Evolutionary conservation across 2,888 invertebrate genomes (phyloP), one percentile per base, ranked within the genome.

Genomic region (Sepioteuthis lessoniana): DNA sequence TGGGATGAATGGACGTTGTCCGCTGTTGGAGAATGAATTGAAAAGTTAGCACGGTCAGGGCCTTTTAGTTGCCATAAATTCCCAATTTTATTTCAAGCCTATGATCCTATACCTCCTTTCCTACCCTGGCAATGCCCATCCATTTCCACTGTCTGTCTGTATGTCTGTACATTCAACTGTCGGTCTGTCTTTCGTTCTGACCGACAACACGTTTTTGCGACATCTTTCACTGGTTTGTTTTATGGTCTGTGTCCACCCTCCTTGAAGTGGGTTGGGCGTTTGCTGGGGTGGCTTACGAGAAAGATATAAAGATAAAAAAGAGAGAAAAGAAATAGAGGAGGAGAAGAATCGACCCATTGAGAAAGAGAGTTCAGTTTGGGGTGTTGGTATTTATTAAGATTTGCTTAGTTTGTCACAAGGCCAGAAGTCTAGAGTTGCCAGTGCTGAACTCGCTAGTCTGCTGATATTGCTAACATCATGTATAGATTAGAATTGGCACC

Each of bases 11-110:
- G 76, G 76, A 16, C 76, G 76, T 76, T 35, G 76, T 76, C 76
- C n/a, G 76, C 76, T 16, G 76, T n/a, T 76, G 76, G n/a, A 76
- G 35, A 76, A 76, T n/a, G 76, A 76, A 35, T 76, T 76, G 76
- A 76, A n/a, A 76, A 76, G n/a, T 76, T 76, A 76, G 76, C 76
- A 76, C 76, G 76, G 76, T 76, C 76, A 76, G 76, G 76, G n/a
- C 76, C 76, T n/a, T 76, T n/a, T 76, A 76, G 76, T 76, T n/a
- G 76, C n/a, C 76, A 76, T 76, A 76, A 76, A 76, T 76, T 76
- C 76, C n/a, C 76, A 76, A 76, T 76, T 76, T 76, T 76, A 76
- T 76, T 76, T 76, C 76, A 13, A 76, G 76, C 76, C n/a, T n/a
- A 76, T 76, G 76, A 76, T 76, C 76, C 76, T 35, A 35, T 35